phyloP scores from a whole-genome alignment of 1,140 invertebrate species.

The Trachymyrmex cornetzi region DNA sequence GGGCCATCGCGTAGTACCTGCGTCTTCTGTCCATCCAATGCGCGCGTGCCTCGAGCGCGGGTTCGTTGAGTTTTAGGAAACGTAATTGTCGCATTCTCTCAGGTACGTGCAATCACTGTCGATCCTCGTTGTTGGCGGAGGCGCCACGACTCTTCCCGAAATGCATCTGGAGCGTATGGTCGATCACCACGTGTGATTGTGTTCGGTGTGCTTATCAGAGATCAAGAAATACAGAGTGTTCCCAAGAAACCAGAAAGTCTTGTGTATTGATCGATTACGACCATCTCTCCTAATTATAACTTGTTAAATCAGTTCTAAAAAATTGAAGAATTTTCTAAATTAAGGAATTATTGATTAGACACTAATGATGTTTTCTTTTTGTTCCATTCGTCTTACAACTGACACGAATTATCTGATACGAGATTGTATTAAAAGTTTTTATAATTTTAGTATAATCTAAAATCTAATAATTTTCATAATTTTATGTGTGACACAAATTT shows the following conservation, averaged over 20 bases:
- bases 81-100: slow-evolving; percentile 72
- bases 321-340: neutral
- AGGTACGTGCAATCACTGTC: slow-evolving; percentile 72
- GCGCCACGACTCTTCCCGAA: slow-evolving; percentile 35
- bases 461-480: neutral
- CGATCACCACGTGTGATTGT: slow-evolving; percentile 39
- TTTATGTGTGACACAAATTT: neutral
- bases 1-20: slow-evolving; percentile 71
- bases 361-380: neutral
- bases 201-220: neutral
- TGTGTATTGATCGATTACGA: neutral
- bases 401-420: neutral
- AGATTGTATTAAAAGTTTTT: slow-evolving; percentile 25
- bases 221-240: neutral
- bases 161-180: slow-evolving; percentile 25
- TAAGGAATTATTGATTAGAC: neutral
- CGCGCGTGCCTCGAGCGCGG: slow-evolving; percentile 68
- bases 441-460: neutral
- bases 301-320: too few species aligned
- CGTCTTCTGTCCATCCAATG: slow-evolving; percentile 74
- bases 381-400: neutral
- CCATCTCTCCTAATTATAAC: neutral
- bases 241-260: neutral
- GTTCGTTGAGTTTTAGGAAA: slow-evolving; percentile 76
- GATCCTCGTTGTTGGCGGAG: neutral